These are phyloP conservation scores for Conchocele bisecta DNA, from an alignment of 2,888 invertebrate species.

Conservation along the genomic window DNA sequence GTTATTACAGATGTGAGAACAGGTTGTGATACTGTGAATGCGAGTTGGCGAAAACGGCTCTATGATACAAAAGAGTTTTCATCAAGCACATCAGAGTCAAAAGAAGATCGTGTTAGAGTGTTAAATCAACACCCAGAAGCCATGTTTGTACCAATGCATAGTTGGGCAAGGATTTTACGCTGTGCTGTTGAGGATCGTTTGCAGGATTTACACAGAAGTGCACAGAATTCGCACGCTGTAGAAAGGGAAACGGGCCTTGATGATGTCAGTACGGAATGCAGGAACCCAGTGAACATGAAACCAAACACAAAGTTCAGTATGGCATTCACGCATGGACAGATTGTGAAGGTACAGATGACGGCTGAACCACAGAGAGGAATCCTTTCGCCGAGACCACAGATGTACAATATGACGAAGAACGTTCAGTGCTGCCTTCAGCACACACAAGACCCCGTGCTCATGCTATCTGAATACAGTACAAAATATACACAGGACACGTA, in stretches of 20 bases:
- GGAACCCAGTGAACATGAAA: slow-evolving; percentile 19
- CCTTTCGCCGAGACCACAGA: slow-evolving; percentile 50
- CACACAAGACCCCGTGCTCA: slow-evolving; percentile 57
- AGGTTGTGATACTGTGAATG: slow-evolving; percentile 39
- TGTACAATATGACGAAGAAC: slow-evolving; percentile 59
- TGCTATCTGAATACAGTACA: slow-evolving; percentile 58
- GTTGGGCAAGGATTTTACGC: slow-evolving; percentile 25
- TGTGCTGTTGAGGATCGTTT: slow-evolving; percentile 1
- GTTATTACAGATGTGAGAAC: slow-evolving; percentile 21
- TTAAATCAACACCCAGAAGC: slow-evolving; percentile 6
- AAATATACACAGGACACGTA: slow-evolving; percentile 42
- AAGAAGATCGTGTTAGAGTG: not conserved
- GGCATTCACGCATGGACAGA: slow-evolving; percentile 53
- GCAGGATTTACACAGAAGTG: slow-evolving; percentile 2
- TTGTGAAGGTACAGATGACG: slow-evolving; percentile 56
- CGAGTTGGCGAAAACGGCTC: slow-evolving; percentile 58
- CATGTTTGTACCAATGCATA: slow-evolving; percentile 2
- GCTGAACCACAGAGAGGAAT: slow-evolving; percentile 53
- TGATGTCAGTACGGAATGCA: slow-evolving; percentile 47
- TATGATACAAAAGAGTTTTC: slow-evolving; percentile 33
- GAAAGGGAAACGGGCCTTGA: slow-evolving; percentile 9
- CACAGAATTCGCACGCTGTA: not conserved
- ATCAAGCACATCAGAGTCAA: not conserved
- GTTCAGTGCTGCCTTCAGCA: slow-evolving; percentile 61
- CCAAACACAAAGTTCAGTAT: slow-evolving; percentile 57